Base-by-base conservation (phyloP, 2,888 invertebrate species). In the Caenorhabditis becei region DNA sequence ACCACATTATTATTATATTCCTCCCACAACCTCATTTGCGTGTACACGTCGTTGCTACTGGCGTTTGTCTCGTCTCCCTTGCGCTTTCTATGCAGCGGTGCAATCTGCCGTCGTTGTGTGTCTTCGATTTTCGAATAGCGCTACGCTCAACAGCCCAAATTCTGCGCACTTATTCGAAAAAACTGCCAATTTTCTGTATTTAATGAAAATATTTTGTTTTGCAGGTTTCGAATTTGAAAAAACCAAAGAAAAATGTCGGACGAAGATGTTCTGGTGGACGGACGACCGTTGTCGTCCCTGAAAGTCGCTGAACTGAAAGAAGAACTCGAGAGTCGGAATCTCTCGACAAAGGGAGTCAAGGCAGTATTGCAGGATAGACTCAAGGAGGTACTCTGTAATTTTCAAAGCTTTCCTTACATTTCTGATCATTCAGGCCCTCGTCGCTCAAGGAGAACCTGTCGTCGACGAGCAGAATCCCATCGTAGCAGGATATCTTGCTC, bases 291-390 rank as follows among this genome's bases (percentile, higher is more conserved):
- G 16, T 80, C 84, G 11, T 72, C 82, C 16, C 72, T 89, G 11
- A 86, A 88, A 66, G 89, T 89, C 23, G 82, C 88, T 5, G 89
- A 89, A 65, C 59, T 89, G 51, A 69, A 77, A 32, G 85, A 88
- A 37, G 88, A 86, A 32, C 75, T 89, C 14, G 86, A 87, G 16
- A 86, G 77, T 49, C 78, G 84, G 8, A 85, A 83, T n/a, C 77
- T 89, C 8, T 70, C 84, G 1, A 85, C 84, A 20, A 83, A 78
- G 23, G 89, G 89, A 41, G 85, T 86, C 54, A 89, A 89, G 61
- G 86, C 84, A n/a, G 86, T 82, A 11, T 72, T 89, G 20, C 79
- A 80, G 18, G 88, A 88, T 11, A 71, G 89, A 26, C 82, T 89
- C 8, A 75, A 49, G 74, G 85, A 85, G 74, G 83, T 85, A 66